Percentiles rank a stretch among this genome's conserved stretches.
Conservation (phyloP, 2,113 vertebrate species). For the Brienomyrus longianalis region DNA sequence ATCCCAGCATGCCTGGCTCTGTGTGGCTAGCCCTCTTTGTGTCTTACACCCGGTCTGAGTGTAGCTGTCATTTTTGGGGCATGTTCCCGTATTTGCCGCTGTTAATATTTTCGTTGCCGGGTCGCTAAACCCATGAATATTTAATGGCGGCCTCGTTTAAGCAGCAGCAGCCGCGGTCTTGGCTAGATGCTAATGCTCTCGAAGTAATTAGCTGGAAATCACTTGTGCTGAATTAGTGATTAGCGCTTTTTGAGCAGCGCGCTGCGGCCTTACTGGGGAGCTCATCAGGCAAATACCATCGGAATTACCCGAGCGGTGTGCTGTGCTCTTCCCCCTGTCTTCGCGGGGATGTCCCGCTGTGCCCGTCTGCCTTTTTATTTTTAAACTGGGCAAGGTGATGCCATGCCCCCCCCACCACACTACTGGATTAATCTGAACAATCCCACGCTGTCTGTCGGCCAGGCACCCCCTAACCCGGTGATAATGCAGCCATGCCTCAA, state of each 20-base stretch:
- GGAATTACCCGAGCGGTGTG: slow-evolving; percentile 15
- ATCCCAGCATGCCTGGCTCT: not conserved
- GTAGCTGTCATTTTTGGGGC: slow-evolving; percentile 33
- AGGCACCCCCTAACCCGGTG: not conserved
- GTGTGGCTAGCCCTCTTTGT: not conserved
- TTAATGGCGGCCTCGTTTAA: slow-evolving; percentile 53
- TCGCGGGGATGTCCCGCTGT: not conserved
- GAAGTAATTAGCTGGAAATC: slow-evolving; percentile 53
- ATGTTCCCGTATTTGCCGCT: slow-evolving; percentile 37
- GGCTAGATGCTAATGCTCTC: slow-evolving; percentile 54
- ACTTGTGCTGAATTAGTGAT: slow-evolving; percentile 51
- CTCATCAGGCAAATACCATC: slow-evolving; percentile 32
- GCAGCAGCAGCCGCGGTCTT: slow-evolving; percentile 37
- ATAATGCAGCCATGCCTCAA: slow-evolving; percentile 5
- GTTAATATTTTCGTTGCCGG: slow-evolving; percentile 56
- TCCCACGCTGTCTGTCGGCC: not conserved
- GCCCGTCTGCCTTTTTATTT: not conserved
- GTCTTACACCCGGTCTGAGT: slow-evolving; percentile 15
- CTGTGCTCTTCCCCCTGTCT: slow-evolving; percentile 13
- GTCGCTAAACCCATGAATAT: slow-evolving; percentile 64
- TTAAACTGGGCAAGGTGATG: not conserved
- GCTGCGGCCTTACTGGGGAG: slow-evolving; percentile 29
- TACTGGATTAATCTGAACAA: slow-evolving; percentile 25
- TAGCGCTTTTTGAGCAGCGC: slow-evolving; percentile 47
- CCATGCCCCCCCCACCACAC: not conserved